These are phyloP conservation scores for Esperia sulphurella DNA, from an alignment of 2,888 invertebrate species.

Conservation along the genomic window DNA sequence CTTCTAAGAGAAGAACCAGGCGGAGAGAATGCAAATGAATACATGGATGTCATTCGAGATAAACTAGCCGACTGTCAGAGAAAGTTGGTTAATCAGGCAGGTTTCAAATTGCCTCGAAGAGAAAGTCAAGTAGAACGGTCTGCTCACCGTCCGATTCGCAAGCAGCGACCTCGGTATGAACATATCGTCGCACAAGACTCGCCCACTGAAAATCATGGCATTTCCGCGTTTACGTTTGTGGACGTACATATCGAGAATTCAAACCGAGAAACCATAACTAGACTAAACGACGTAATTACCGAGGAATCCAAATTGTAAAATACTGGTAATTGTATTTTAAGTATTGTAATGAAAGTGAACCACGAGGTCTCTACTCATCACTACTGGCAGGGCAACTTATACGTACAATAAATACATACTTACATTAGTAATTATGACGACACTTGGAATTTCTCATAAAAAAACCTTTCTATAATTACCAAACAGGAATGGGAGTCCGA, in stretches of 20 bases:
- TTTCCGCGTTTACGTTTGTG: slow-evolving; percentile 55
- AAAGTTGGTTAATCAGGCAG: slow-evolving; percentile 57
- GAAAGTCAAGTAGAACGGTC: slow-evolving; percentile 45
- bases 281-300: slow-evolving; percentile 16
- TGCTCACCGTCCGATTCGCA: slow-evolving; percentile 34
- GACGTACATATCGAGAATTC: slow-evolving; percentile 54
- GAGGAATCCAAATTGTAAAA: slow-evolving; percentile 65
- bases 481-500: too few species aligned
- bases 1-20: slow-evolving; percentile 80
- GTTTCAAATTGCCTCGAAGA: slow-evolving; percentile 59
- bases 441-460: too few species aligned
- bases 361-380: too few species aligned
- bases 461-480: too few species aligned
- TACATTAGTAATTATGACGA: too few species aligned
- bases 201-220: slow-evolving; percentile 43
- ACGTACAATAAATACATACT: too few species aligned
- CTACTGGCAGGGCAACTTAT: too few species aligned
- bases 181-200: slow-evolving; percentile 54
- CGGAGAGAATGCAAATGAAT: slow-evolving; percentile 76
- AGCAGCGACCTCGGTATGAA: slow-evolving; percentile 50
- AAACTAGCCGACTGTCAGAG: slow-evolving; percentile 70
- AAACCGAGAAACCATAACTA: slow-evolving; percentile 21
- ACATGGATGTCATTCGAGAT: slow-evolving; percentile 74
- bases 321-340: too few species aligned
- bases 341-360: too few species aligned